These are phyloP conservation scores for Hyposmocoma kahamanoa DNA, from an alignment of 1,140 invertebrate genomes.

Conservation along the genomic window DNA sequence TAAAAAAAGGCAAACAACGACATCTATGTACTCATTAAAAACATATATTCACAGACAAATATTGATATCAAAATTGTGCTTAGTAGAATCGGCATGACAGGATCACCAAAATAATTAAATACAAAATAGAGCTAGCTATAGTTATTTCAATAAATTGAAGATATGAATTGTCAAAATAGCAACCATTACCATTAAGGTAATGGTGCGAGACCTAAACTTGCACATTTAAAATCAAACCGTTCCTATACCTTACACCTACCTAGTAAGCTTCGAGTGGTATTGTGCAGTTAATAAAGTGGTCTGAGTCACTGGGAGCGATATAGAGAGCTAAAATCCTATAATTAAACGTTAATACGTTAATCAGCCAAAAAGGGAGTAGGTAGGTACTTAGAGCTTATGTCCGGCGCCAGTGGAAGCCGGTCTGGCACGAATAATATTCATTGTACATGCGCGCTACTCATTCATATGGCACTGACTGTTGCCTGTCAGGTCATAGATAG, in stretches of 20 bases:
- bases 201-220: too few relatives aligned
- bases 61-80: too few relatives aligned
- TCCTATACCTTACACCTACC: slow-evolving; percentile 29
- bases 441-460: slow-evolving; percentile 53
- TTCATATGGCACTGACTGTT: slow-evolving; percentile 55
- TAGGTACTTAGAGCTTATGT: slow-evolving; percentile 37
- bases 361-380: slow-evolving; percentile 64
- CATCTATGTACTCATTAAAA: too few relatives aligned
- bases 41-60: too few relatives aligned
- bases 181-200: too few relatives aligned
- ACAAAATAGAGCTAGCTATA: too few relatives aligned
- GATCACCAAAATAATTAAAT: too few relatives aligned
- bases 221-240: slow-evolving; percentile 21
- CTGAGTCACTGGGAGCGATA: slow-evolving; percentile 60
- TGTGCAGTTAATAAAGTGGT: slow-evolving; percentile 38
- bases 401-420: slow-evolving; percentile 64
- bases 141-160: too few relatives aligned
- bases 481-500: slow-evolving; percentile 34
- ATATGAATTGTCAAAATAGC: too few relatives aligned
- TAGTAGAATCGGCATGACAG: too few relatives aligned
- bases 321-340: slow-evolving; percentile 56
- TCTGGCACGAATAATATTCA: slow-evolving; percentile 59
- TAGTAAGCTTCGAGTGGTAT: slow-evolving; percentile 37
- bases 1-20: too few relatives aligned
- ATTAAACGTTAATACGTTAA: slow-evolving; percentile 71